Percentiles rank a stretch among this genome's conserved stretches.
Conservation (phyloP, 2,113 vertebrate genomes). For the Diphyllodes magnificus region DNA sequence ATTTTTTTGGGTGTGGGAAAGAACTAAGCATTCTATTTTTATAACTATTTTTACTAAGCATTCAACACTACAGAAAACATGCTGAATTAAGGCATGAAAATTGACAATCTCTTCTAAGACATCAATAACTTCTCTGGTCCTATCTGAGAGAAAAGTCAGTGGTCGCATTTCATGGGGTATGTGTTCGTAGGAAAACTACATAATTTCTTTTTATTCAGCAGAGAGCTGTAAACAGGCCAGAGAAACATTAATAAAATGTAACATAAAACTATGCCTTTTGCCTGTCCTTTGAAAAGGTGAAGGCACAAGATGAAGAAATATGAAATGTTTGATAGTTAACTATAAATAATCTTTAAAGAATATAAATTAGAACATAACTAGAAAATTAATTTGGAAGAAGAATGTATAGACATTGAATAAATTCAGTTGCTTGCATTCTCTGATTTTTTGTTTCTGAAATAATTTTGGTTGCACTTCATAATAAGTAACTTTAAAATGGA, state of each 20-base stretch:
- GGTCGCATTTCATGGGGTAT: fast-evolving
- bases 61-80: neutral
- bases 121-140: neutral
- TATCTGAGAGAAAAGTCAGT: neutral
- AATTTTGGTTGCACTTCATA: neutral
- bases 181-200: neutral
- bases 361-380: neutral
- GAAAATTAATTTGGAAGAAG: neutral
- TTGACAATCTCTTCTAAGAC: neutral
- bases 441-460: neutral
- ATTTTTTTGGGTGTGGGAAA: neutral
- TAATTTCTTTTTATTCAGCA: neutral
- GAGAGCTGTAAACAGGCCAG: neutral
- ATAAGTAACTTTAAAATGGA: neutral
- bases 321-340: neutral
- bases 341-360: neutral
- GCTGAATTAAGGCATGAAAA: neutral
- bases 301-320: neutral
- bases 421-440: neutral
- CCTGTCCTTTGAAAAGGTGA: neutral
- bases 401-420: fast-evolving
- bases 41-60: neutral
- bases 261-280: neutral
- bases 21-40: neutral
- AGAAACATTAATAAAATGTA: neutral